Conservation (phyloP, 2,797 vertebrate species). For the Amniataba percoides region DNA sequence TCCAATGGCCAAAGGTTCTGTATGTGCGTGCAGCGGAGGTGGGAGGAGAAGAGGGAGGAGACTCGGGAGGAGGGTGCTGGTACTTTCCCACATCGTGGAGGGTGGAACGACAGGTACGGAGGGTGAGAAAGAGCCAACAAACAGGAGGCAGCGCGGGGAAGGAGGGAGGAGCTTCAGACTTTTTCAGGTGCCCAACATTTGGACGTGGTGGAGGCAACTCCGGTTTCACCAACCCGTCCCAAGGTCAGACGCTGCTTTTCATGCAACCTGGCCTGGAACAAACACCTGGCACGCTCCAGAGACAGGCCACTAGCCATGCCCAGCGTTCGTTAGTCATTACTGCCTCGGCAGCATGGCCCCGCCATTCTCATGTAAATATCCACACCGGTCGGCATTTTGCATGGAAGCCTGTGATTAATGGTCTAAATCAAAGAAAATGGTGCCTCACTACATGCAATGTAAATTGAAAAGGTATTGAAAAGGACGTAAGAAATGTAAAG, state of each 20-base stretch:
- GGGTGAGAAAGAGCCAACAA: constrained; percentile 37
- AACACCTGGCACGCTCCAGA: constrained; percentile 72
- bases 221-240: constrained; percentile 65
- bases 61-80: constrained; percentile 40
- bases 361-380: constrained; percentile 79
- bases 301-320: constrained; percentile 58
- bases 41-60: constrained; percentile 55
- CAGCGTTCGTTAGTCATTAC: constrained; percentile 77
- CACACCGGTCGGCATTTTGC: constrained; percentile 71
- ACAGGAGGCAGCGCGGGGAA: constrained; percentile 21
- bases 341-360: constrained; percentile 41
- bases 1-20: constrained; percentile 69
- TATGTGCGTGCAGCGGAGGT: constrained; percentile 26
- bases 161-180: constrained; percentile 55
- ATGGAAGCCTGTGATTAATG: constrained; percentile 73
- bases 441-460: constrained; percentile 13
- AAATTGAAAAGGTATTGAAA: constrained; percentile 37
- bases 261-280: constrained; percentile 65
- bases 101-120: constrained; percentile 59
- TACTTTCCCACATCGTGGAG: constrained; percentile 51
- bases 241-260: constrained; percentile 78
- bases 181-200: constrained; percentile 65
- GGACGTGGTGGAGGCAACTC: constrained; percentile 57
- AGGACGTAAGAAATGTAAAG: constrained; percentile 32
- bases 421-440: constrained; percentile 38